Percentiles rank a stretch among this genome's conserved stretches.
phyloP scores from a whole-genome alignment of 2,113 vertebrate genomes.

The Equus quagga region DNA sequence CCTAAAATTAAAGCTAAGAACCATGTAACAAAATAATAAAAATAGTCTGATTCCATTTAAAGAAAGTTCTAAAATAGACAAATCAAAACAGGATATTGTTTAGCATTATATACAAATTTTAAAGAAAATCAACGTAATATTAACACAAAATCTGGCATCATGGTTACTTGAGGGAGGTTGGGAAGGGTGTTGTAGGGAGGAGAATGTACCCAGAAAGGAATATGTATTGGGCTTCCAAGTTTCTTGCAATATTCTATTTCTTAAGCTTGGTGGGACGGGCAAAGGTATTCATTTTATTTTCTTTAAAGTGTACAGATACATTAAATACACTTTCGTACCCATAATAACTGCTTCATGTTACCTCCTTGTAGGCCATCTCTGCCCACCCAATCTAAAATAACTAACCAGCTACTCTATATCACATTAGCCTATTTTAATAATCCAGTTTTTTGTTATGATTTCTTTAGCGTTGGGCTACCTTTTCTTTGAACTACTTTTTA shows the following conservation, averaged over 20 bases:
- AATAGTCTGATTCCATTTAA: neutral
- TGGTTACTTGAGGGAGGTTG: neutral
- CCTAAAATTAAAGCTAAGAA: neutral
- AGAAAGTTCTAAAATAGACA: neutral
- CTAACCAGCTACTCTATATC: neutral
- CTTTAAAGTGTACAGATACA: neutral
- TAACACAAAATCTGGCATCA: constrained; percentile 8
- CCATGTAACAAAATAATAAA: neutral
- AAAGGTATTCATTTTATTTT: neutral
- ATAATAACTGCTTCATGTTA: neutral
- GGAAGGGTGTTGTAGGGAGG: neutral
- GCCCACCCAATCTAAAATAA: neutral
- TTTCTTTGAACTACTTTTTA: neutral
- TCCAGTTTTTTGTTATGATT: neutral
- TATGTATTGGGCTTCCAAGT: neutral
- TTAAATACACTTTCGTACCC: neutral
- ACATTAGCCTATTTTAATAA: neutral
- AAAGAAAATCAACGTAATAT: neutral
- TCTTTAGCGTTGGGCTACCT: neutral
- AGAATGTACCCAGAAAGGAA: neutral
- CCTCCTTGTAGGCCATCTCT: neutral
- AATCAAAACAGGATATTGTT: neutral
- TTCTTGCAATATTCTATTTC: neutral
- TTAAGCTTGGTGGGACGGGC: neutral
- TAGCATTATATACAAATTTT: neutral